These are phyloP conservation scores for Eurytemora carolleeae DNA, from an alignment of 1,140 invertebrate species.

Conservation along the genomic window DNA sequence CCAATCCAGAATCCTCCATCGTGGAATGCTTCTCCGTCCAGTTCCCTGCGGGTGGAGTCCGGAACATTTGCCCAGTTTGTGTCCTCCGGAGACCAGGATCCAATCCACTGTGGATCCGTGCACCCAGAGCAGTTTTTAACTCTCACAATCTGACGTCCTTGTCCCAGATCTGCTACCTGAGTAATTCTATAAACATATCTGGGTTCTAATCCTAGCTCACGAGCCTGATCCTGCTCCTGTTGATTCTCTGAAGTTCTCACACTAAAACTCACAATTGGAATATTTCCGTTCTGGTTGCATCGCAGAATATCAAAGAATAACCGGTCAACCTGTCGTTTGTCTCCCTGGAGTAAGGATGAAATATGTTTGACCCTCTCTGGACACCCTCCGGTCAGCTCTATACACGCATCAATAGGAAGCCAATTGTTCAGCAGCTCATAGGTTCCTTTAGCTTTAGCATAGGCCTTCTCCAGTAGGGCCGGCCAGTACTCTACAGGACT, in stretches of 20 bases:
- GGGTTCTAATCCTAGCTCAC: slow-evolving; percentile 1
- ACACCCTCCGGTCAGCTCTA: slow-evolving; percentile 10
- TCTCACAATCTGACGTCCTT: slow-evolving; percentile 9
- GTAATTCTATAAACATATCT: slow-evolving; percentile 11
- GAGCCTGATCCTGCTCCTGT: neutral
- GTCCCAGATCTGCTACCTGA: slow-evolving; percentile 11
- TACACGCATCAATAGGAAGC: slow-evolving; percentile 13
- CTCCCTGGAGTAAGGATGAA: neutral
- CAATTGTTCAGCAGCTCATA: slow-evolving; percentile 12
- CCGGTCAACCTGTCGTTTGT: neutral
- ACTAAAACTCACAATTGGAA: neutral
- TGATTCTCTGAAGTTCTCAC: neutral
- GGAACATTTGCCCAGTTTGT: slow-evolving; percentile 10
- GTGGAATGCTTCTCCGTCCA: slow-evolving; percentile 10
- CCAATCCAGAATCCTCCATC: slow-evolving; percentile 15
- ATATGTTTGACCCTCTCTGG: slow-evolving; percentile 8
- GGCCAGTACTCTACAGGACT: slow-evolving; percentile 28
- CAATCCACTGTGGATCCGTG: neutral
- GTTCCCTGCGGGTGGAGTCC: slow-evolving; percentile 2
- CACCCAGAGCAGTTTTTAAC: slow-evolving; percentile 13
- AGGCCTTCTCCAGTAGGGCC: slow-evolving; percentile 30
- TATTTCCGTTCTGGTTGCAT: slow-evolving; percentile 5
- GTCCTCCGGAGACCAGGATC: slow-evolving; percentile 10
- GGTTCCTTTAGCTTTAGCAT: slow-evolving; percentile 25
- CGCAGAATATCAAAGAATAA: slow-evolving; percentile 11